Evolutionary conservation across 2,888 invertebrate genomes (phyloP), one percentile per base, ranked within the genome.

Genomic region (Camptogramma bilineatum): DNA sequence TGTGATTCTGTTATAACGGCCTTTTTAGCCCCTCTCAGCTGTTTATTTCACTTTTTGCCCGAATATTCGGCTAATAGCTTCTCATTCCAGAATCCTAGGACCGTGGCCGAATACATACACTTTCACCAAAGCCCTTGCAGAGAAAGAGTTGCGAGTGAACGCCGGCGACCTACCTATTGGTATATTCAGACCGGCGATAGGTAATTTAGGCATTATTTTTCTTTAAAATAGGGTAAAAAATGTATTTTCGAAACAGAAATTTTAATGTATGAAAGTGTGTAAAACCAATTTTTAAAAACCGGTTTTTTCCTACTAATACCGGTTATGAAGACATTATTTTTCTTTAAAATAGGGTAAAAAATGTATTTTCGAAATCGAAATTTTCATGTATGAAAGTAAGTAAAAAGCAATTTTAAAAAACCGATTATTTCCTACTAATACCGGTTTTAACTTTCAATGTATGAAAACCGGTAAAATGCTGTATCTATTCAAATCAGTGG

Each of bases 81-180:
- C 13, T 10, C 10, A 13, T 39, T 51, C 81, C 83, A 95, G 95
- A 42, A 86, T 95, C n/a, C 78, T 95, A 18, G 94, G 94, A 17
- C 81, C 93, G 0, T 96, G 97, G 94, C 97, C 97, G 0, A 98
- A 98, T 82, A 97, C 97, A 0, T 98, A 98, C 88, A 96, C 97
- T 0, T 97, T 96, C 81, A 97, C 97, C 1, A 98, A 98, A 90
- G 96, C 97, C 0, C 80, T 98, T 55, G 97, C 97, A 0, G 98
- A 98, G 82, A 94, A 95, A 71, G 89, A 96, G 62, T 83, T 97
- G 0, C 86, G 94, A 39, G 86, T 91, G 16, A 94, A 94, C 65
- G 94, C 94, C 4, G 88, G 87, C 13, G 93, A 91, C 10, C 81
- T 97, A 39, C 97, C 97, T 0, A 83, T 97, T 10, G 96, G 96